A percentile compares a stretch with the other conserved stretches of the same genome.
Conservation (phyloP, 64 coral and sea anemone species). For the Actinia equina region DNA sequence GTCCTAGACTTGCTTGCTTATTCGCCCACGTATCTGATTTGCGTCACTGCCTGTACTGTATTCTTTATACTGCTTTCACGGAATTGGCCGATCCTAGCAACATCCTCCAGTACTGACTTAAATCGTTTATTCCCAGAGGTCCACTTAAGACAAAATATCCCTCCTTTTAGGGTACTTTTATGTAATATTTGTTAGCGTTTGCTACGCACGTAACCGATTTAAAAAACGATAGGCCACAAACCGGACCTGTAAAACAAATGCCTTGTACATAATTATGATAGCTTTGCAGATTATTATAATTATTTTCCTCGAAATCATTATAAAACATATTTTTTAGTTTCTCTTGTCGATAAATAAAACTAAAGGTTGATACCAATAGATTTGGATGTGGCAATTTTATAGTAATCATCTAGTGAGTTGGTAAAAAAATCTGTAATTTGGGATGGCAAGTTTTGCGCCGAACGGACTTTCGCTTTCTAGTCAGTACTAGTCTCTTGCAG, state of each 20-base stretch:
- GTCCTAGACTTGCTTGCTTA: slow-evolving; percentile 14
- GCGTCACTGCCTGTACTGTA: not conserved
- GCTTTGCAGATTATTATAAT: not conserved
- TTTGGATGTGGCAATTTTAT: not conserved
- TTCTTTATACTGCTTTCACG: not conserved
- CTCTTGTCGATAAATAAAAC: not conserved
- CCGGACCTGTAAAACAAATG: not conserved
- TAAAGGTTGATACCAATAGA: not conserved
- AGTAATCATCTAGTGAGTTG: not conserved
- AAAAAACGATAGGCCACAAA: not conserved
- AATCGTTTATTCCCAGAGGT: slow-evolving; percentile 1
- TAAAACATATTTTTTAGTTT: not conserved
- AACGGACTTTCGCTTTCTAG: not conserved
- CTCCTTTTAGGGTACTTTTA: not conserved
- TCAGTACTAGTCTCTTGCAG: not conserved
- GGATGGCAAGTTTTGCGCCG: not conserved
- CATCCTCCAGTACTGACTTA: not conserved
- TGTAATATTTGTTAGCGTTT: not conserved
- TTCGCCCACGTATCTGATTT: slow-evolving; percentile 23
- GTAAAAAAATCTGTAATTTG: not conserved
- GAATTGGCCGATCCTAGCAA: not conserved
- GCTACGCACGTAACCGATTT: not conserved
- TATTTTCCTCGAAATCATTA: not conserved
- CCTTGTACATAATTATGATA: not conserved
- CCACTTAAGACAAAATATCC: not conserved